Evolutionary conservation across 1,140 invertebrate species (phyloP), one percentile per base, ranked within the genome.

Genomic region (Ericerus pela): DNA sequence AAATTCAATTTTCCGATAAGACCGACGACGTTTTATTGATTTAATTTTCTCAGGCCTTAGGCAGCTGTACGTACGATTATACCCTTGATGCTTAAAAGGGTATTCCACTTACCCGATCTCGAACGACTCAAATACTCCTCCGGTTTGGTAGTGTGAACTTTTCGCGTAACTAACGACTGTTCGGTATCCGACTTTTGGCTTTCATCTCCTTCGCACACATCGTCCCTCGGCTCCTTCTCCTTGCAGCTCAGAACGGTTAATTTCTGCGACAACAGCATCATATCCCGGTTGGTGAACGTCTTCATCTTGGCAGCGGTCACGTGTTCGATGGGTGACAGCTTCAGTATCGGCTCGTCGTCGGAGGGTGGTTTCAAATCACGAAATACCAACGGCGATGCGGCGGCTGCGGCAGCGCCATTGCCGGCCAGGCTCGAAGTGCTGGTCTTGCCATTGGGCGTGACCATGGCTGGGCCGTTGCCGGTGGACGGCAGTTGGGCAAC

Each of bases 181-280:
- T 47, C 41, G 8, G 41, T 47, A 47, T 47, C 41, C 10, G 41
- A 20, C 26, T 47, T 47, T 22, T 47, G 41, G 18, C 56, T 56
- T 27, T 60, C 59, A 18, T 52, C 53, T 33, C 59, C 59, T 55
- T 60, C 59, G 18, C 59, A 60, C 20, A 60, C 53, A 41, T 60
- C 55, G 30, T 53, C 59, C 37, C 59, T 53, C 3, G 51, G 59
- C 38, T 57, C 59, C 20, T 37, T 37, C 27, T 58, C 57, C 36
- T 54, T 47, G 18, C 20, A 10, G 16, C 41, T 47, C 16, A 47
- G 16, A 10, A 47, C 20, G 8, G 41, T 24, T 14, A 47, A 24
- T 47, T 47, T 47, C 16, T 47, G 20, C 14, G 41, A 47, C 20
- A 47, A 47, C 10, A 47, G 16, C 26, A 47, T 10, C 41, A 47